Evolutionary conservation across 2,113 vertebrate species (phyloP).

Genomic region (Equus quagga): DNA sequence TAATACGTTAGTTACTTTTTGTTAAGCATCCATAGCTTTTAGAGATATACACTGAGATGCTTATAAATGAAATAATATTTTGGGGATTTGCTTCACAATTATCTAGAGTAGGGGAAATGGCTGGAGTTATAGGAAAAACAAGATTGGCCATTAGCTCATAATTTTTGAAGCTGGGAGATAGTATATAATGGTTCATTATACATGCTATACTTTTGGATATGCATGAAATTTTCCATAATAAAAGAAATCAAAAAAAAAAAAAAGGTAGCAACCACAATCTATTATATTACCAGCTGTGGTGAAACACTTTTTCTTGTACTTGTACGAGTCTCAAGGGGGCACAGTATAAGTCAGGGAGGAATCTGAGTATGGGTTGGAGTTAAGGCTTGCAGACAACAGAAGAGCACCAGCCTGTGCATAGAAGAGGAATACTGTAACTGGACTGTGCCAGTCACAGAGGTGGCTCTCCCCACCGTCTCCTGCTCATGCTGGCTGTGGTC

Average conservation of each 20-base stretch:
- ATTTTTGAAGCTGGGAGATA: not conserved
- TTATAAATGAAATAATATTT: not conserved
- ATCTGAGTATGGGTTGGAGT: not conserved
- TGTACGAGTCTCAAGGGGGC: not conserved
- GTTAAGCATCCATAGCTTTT: not conserved
- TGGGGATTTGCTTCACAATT: not conserved
- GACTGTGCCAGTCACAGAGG: not conserved
- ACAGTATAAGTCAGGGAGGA: not conserved
- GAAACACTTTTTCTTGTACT: not conserved
- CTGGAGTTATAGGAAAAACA: not conserved
- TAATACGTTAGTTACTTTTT: not conserved
- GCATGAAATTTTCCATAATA: not conserved
- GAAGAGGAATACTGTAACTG: not conserved
- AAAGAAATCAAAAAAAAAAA: not conserved
- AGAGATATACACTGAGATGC: not conserved
- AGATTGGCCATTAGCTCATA: not conserved
- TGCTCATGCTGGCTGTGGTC: too few relatives aligned
- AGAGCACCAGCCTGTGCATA: not conserved
- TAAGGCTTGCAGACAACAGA: not conserved
- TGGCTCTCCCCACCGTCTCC: not conserved
- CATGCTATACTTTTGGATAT: not conserved
- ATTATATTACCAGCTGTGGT: not conserved
- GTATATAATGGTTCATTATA: not conserved
- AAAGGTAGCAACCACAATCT: not conserved
- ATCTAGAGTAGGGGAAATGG: not conserved